Percentiles rank a stretch among this genome's conserved stretches.
Conservation (phyloP, 2,797 vertebrate species). For the Sebastolobus alascanus region DNA sequence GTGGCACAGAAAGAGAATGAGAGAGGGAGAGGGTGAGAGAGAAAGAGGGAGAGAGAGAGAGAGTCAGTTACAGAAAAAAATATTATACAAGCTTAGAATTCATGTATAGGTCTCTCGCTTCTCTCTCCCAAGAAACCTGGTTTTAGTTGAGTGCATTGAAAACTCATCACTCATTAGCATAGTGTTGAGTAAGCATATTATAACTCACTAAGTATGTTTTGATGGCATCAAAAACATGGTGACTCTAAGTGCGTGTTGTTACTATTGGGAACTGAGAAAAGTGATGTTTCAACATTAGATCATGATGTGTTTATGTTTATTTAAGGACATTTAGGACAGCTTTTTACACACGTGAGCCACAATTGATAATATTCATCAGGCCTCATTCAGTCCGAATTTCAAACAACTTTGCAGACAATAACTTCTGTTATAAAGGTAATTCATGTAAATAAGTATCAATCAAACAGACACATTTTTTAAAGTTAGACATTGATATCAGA, state of each 20-base stretch:
- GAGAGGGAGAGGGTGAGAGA: slow-evolving; percentile 15
- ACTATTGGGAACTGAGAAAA: not conserved
- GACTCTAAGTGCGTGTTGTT: not conserved
- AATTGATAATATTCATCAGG: not conserved
- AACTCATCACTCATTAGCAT: not conserved
- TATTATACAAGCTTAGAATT: slow-evolving; percentile 42
- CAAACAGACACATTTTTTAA: not conserved
- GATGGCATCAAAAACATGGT: not conserved
- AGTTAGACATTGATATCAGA: not conserved
- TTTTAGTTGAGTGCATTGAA: not conserved
- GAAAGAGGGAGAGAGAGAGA: slow-evolving; percentile 27
- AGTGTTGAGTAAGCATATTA: not conserved
- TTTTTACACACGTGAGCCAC: not conserved
- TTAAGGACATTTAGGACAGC: not conserved
- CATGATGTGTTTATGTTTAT: slow-evolving; percentile 27
- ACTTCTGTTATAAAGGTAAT: not conserved
- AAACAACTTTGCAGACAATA: not conserved
- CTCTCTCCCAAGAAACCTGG: slow-evolving; percentile 1
- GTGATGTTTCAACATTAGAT: not conserved
- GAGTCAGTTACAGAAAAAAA: slow-evolving; percentile 53
- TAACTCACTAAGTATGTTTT: not conserved
- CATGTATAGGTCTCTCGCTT: slow-evolving; percentile 12
- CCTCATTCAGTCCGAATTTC: not conserved
- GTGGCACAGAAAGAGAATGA: slow-evolving; percentile 69
- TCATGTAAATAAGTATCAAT: not conserved